Conservation (phyloP, 2,797 vertebrate genomes). For the Rousettus madagascariensis region DNA sequence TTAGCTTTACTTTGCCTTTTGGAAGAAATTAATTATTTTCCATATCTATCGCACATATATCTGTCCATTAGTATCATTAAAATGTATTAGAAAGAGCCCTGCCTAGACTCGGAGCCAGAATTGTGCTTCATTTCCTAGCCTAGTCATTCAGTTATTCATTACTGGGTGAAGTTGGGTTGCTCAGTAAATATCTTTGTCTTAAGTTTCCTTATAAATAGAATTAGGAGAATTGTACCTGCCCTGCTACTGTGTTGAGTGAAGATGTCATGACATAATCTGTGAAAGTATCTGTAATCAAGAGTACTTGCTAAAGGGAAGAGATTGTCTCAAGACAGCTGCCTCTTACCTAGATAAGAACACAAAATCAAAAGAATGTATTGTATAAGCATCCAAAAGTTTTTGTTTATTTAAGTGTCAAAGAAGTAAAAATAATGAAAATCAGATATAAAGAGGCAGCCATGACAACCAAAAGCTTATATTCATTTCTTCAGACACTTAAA, state of each 20-base stretch:
- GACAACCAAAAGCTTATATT: neutral
- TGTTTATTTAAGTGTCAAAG: neutral
- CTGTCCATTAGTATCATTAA: neutral
- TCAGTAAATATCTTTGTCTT: neutral
- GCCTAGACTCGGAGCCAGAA: neutral
- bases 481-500: neutral
- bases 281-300: neutral
- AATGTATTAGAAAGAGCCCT: neutral
- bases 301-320: neutral
- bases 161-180: neutral
- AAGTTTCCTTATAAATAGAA: neutral
- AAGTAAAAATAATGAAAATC: neutral
- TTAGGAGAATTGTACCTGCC: neutral
- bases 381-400: neutral
- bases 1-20: constrained; percentile 7
- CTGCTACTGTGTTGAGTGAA: neutral
- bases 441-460: neutral
- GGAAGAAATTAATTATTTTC: neutral
- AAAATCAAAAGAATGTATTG: neutral
- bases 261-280: neutral
- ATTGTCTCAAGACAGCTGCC: neutral
- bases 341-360: neutral
- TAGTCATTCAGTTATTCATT: neutral
- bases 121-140: neutral
- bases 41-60: neutral